Evolutionary conservation across 2,797 vertebrate genomes (phyloP).

Genomic region (Centropyge bicolor): DNA sequence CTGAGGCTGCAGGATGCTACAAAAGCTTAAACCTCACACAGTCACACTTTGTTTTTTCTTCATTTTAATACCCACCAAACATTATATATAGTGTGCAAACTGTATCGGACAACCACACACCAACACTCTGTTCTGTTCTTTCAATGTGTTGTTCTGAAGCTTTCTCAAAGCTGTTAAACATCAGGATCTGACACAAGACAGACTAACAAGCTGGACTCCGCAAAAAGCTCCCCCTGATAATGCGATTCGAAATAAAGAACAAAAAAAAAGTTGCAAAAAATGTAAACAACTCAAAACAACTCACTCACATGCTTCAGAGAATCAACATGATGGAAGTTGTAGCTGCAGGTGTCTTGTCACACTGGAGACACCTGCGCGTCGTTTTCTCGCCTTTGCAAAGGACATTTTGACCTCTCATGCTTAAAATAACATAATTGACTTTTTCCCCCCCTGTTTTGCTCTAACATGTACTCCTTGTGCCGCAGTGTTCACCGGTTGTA

Average conservation of each 20-base stretch:
- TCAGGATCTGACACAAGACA: conserved; percentile 3
- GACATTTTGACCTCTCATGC: conserved; percentile 1
- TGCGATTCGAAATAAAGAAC: conserved; percentile 5
- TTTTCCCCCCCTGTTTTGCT: neutral
- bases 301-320: neutral
- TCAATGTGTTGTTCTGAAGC: conserved; percentile 27
- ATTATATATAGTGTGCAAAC: neutral
- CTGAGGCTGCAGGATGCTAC: neutral
- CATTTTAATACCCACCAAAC: conserved; percentile 12
- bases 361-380: neutral
- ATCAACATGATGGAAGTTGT: neutral
- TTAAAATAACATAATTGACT: conserved; percentile 15
- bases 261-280: neutral
- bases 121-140: conserved; percentile 2
- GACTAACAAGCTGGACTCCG: neutral
- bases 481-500: neutral
- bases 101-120: neutral
- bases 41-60: neutral
- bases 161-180: conserved; percentile 22
- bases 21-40: conserved; percentile 23
- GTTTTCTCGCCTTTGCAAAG: neutral
- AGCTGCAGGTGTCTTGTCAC: neutral
- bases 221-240: conserved; percentile 1
- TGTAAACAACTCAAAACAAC: neutral
- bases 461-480: neutral